phyloP scores from a whole-genome alignment of 2,888 invertebrate genomes.

The Hemicrepidius hirtus region DNA sequence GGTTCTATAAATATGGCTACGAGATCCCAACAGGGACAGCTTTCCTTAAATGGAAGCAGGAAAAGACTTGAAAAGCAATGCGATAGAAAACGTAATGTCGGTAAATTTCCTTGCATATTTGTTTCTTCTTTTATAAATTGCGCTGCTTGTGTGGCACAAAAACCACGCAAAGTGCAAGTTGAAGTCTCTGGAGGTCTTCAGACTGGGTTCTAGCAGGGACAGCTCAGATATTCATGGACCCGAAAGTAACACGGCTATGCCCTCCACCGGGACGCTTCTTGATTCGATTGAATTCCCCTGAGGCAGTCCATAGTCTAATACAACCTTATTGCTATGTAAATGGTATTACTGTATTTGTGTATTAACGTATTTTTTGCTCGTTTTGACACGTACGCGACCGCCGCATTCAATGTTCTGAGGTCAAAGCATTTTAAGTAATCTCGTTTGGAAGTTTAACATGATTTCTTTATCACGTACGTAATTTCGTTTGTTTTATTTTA shows the following conservation, averaged over 20 bases:
- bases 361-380: constrained; percentile 40
- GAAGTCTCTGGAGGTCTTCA: constrained; percentile 60
- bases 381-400: constrained; percentile 38
- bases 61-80: constrained; percentile 7
- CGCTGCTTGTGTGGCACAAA: constrained; percentile 44
- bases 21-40: constrained; percentile 5
- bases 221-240: constrained; percentile 63
- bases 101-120: constrained; percentile 33
- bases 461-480: not conserved
- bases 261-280: constrained; percentile 62
- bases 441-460: not conserved
- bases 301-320: constrained; percentile 54
- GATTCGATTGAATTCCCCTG: constrained; percentile 63
- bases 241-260: constrained; percentile 62
- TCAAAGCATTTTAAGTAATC: constrained; percentile 17
- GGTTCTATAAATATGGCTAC: not conserved
- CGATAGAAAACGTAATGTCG: constrained; percentile 24
- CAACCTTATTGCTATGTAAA: constrained; percentile 50
- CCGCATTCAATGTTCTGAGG: constrained; percentile 16
- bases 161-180: constrained; percentile 57
- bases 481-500: not conserved
- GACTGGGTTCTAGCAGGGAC: constrained; percentile 56
- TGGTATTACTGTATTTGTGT: constrained; percentile 47
- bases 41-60: constrained; percentile 18
- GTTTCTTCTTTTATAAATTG: constrained; percentile 46